Conservation (phyloP, 35 echinoderm and acorn worm genomes). For the Nesometra sesokonis region DNA sequence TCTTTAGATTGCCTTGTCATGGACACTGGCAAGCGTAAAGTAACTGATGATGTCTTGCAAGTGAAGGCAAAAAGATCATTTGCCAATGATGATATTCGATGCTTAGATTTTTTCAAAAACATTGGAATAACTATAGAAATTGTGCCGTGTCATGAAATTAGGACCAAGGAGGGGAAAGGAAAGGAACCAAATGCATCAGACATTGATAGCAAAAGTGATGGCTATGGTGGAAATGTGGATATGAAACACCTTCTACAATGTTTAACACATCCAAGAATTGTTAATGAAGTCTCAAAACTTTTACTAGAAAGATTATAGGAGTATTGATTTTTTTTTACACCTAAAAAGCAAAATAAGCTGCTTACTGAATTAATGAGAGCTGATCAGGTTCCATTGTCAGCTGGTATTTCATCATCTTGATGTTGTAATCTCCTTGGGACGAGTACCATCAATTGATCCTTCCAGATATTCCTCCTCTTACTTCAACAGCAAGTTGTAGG, state of each 20-base stretch:
- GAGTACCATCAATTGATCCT: too few species aligned
- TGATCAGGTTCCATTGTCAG: too few species aligned
- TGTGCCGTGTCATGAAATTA: background rate
- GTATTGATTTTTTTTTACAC: background rate
- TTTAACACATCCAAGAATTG: background rate
- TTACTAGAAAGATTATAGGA: background rate
- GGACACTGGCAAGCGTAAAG: background rate
- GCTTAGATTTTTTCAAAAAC: background rate
- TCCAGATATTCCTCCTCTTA: too few species aligned
- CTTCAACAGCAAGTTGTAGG: too few species aligned
- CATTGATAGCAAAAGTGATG: background rate
- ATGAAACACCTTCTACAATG: background rate
- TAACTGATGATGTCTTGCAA: background rate
- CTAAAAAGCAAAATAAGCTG: too few species aligned
- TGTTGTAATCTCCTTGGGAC: too few species aligned
- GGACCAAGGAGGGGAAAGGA: background rate
- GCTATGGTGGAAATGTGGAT: background rate
- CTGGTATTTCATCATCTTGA: too few species aligned
- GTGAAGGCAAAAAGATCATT: background rate
- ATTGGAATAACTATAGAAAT: background rate
- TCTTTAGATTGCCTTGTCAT: background rate
- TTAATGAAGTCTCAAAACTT: background rate
- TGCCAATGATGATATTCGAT: background rate
- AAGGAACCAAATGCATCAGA: background rate
- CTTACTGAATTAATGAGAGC: too few species aligned